Evolutionary conservation across 2,797 vertebrate genomes (phyloP).

Genomic region (Coluber constrictor): DNA sequence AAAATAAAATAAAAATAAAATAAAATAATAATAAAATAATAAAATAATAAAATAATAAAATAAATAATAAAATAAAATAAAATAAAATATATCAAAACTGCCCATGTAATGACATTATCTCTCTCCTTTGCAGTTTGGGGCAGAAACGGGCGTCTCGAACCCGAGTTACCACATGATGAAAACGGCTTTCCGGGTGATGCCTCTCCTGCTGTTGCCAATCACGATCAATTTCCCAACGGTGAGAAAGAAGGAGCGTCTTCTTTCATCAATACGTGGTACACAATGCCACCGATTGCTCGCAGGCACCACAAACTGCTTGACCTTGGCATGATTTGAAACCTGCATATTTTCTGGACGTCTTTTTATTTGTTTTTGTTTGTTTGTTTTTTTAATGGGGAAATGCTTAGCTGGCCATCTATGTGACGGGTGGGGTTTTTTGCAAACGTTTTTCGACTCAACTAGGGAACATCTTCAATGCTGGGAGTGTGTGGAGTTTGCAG

Average conservation of each 20-base stretch:
- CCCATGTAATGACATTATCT: neutral
- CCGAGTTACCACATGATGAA: conserved; percentile 82
- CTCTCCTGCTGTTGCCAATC: conserved; percentile 80
- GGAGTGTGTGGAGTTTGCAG: too few relatives aligned
- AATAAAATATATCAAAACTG: too few relatives aligned
- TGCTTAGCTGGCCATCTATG: too few relatives aligned
- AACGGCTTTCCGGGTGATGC: conserved; percentile 82
- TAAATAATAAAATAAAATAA: too few relatives aligned
- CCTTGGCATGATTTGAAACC: neutral
- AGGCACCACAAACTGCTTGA: fast-evolving
- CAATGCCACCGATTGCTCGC: neutral
- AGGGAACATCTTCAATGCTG: too few relatives aligned
- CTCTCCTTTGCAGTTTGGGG: conserved; percentile 75
- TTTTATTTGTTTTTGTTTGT: neutral
- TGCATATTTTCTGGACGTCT: too few relatives aligned
- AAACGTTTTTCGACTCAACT: too few relatives aligned
- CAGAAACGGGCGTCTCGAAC: conserved; percentile 84
- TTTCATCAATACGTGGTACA: fast-evolving
- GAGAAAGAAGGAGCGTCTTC: conserved; percentile 20
- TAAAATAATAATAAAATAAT: too few relatives aligned
- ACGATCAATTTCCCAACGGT: conserved; percentile 88
- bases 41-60: too few relatives aligned
- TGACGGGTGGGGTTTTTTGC: too few relatives aligned
- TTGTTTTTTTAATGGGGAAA: neutral
- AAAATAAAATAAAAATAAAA: too few relatives aligned